phyloP scores from a whole-genome alignment of 2,113 vertebrate genomes.

The Corythornis cristatus region DNA sequence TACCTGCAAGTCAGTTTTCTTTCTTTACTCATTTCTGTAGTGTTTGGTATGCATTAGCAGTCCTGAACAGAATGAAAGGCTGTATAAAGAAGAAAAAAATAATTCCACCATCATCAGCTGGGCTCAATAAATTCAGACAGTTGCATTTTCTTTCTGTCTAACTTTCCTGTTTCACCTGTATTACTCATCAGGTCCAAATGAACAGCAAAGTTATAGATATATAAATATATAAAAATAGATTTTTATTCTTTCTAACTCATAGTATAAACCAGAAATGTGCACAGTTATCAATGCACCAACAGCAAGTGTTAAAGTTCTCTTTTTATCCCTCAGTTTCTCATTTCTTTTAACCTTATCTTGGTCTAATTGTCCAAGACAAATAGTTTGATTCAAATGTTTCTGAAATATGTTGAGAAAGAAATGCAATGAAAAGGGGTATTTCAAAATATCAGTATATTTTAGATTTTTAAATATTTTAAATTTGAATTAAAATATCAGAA shows the following conservation, averaged over 20 bases:
- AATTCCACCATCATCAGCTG: background rate
- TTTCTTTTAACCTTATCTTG: background rate
- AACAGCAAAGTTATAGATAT: background rate
- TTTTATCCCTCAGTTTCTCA: background rate
- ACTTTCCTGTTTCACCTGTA: background rate
- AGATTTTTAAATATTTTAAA: too few relatives aligned
- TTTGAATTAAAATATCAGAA: background rate
- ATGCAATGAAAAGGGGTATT: background rate
- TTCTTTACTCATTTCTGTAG: background rate
- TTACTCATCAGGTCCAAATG: background rate
- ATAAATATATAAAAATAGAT: too few relatives aligned
- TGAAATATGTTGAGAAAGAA: background rate
- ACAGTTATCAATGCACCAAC: background rate
- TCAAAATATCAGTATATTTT: too few relatives aligned
- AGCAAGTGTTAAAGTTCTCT: background rate
- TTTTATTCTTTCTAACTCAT: background rate
- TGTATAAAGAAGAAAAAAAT: constrained; percentile 12
- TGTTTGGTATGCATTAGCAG: background rate
- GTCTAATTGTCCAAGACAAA: background rate
- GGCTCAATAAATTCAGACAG: background rate
- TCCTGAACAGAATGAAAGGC: background rate
- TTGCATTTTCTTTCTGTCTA: background rate
- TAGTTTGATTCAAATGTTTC: background rate
- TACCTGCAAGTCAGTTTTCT: background rate
- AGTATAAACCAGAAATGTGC: background rate